Percentiles rank a stretch among this genome's conserved stretches.
Evolutionary conservation across 2,797 vertebrate species (phyloP).

Genomic region (Catostomus latipinnis): DNA sequence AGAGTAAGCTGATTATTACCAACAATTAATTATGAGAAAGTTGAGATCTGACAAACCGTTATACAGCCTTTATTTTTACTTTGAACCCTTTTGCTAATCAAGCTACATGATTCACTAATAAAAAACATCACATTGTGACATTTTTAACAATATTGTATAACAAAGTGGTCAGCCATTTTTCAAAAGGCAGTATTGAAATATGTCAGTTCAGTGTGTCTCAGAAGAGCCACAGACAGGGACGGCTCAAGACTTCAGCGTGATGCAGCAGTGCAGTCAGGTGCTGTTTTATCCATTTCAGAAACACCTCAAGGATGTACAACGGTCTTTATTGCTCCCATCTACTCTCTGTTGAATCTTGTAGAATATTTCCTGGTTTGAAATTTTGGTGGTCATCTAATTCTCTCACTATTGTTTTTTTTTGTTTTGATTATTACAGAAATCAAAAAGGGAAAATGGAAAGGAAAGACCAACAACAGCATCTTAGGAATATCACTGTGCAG

Average conservation of each 20-base stretch:
- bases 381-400: constrained; percentile 17
- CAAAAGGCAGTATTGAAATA: constrained; percentile 33
- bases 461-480: no score
- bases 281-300: constrained; percentile 29
- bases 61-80: constrained; percentile 7
- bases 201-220: constrained; percentile 41
- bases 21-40: no score
- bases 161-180: constrained; percentile 32
- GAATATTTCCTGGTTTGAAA: constrained; percentile 13
- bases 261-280: constrained; percentile 23
- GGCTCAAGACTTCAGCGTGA: constrained; percentile 26
- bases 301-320: not conserved
- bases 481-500: no score
- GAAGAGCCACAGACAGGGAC: constrained; percentile 46
- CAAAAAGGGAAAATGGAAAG: no score
- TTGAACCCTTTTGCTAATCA: constrained; percentile 8
- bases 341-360: not conserved
- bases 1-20: no score
- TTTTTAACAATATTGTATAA: constrained; percentile 30
- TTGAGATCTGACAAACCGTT: constrained; percentile 8
- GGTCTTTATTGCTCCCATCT: not conserved
- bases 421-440: no score
- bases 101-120: not conserved
- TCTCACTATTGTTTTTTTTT: not conserved
- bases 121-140: constrained; percentile 26